These are phyloP conservation scores for Cyprinodon tularosa DNA, from an alignment of 2,113 vertebrate species.

Conservation along the genomic window DNA sequence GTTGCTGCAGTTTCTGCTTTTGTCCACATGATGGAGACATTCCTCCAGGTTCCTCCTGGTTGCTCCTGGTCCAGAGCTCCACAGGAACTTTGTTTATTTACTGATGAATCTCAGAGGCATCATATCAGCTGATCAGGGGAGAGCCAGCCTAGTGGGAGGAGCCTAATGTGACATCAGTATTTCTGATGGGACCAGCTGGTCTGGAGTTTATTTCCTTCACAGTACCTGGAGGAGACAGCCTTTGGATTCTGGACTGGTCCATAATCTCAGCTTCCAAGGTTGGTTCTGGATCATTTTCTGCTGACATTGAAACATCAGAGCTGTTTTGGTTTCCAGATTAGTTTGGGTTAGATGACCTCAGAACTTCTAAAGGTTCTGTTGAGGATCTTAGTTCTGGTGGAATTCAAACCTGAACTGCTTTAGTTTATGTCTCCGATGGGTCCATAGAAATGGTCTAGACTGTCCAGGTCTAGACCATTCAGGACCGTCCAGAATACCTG, in stretches of 20 bases:
- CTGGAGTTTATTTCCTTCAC: not conserved
- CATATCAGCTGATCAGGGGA: not conserved
- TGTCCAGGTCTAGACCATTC: no score
- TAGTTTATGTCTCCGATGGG: no score
- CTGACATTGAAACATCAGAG: not conserved
- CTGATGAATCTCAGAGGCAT: no score
- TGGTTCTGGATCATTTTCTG: not conserved
- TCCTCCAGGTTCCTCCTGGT: no score
- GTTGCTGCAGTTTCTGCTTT: no score
- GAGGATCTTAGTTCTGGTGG: no score
- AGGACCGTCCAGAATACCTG: no score
- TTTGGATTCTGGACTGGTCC: not conserved
- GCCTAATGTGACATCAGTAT: no score
- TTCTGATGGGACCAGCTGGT: not conserved
- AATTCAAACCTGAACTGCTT: no score
- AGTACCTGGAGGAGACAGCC: not conserved
- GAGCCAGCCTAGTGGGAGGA: not conserved
- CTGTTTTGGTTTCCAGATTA: not conserved
- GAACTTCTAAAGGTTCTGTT: not conserved
- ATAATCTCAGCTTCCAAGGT: not conserved
- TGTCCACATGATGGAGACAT: not conserved
- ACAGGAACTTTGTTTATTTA: no score
- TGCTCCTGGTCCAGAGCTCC: no score
- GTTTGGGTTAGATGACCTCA: not conserved
- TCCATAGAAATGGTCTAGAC: no score